These are phyloP conservation scores for Megalopta genalis DNA, from an alignment of 1,140 invertebrate species.

Conservation along the genomic window DNA sequence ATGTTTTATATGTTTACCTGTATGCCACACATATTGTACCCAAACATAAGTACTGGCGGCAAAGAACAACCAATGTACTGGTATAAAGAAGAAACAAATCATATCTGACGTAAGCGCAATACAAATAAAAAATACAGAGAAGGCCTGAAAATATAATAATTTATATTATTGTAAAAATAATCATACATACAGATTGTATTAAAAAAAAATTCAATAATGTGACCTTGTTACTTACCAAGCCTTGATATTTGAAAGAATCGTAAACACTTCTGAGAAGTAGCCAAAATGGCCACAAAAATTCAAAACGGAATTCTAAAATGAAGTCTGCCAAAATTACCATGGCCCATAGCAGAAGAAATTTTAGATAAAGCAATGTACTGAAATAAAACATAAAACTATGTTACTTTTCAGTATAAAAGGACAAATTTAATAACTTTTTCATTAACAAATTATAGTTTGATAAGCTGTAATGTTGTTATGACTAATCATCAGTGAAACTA, in stretches of 20 bases:
- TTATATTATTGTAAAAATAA: conserved; percentile 13
- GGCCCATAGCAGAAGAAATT: conserved; percentile 97
- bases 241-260: conserved; percentile 99
- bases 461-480: neutral
- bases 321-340: conserved; percentile 97
- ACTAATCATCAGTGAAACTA: no score
- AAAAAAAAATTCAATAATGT: conserved; percentile 85
- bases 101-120: conserved; percentile 99
- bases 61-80: conserved; percentile 98
- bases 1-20: conserved; percentile 85
- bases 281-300: conserved; percentile 99
- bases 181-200: conserved; percentile 83
- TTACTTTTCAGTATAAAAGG: neutral
- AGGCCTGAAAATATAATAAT: conserved; percentile 87
- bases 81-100: conserved; percentile 99
- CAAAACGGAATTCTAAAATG: conserved; percentile 98
- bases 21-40: conserved; percentile 99
- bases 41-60: conserved; percentile 99
- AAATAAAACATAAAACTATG: conserved; percentile 76
- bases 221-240: conserved; percentile 89
- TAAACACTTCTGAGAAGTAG: conserved; percentile 96
- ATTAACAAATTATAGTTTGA: neutral
- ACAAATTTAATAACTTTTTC: no score
- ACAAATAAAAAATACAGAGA: conserved; percentile 98
- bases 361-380: conserved; percentile 97